phyloP scores from a whole-genome alignment of 64 coral and sea anemone species.

The Astreopora myriophthalma region DNA sequence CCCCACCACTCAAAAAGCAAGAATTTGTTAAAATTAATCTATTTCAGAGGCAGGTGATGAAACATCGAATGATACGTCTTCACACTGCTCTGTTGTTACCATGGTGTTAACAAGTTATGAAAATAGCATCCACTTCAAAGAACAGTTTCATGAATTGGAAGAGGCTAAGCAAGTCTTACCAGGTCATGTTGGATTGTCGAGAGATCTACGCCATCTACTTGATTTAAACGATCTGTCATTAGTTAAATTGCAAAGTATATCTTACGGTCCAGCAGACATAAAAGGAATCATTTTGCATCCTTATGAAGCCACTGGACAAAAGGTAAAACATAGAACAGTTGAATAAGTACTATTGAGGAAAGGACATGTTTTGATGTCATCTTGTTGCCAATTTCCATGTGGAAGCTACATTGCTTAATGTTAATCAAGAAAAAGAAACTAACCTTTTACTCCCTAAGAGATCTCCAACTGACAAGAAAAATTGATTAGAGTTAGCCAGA shows the following conservation, averaged over 20 bases:
- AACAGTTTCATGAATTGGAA: neutral
- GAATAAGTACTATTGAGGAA: no score
- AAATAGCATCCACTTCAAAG: neutral
- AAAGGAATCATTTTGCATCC: constrained; percentile 85
- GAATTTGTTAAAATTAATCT: neutral
- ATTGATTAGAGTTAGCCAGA: no score
- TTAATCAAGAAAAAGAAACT: no score
- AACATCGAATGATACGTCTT: neutral
- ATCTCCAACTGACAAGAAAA: no score
- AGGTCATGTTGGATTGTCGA: constrained; percentile 39
- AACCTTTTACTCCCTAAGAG: no score
- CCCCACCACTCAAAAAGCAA: neutral
- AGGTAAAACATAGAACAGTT: constrained; percentile 16
- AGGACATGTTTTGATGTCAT: no score
- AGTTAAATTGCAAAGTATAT: constrained; percentile 48
- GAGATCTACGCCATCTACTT: constrained; percentile 46
- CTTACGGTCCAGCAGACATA: constrained; percentile 40
- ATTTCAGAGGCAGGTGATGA: neutral
- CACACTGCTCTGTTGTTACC: neutral
- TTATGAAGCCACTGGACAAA: constrained; percentile 22
- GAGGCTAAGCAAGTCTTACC: constrained; percentile 11
- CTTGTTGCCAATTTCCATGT: no score
- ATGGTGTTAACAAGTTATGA: constrained; percentile 24
- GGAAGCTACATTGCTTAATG: no score
- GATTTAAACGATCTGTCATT: constrained; percentile 41